Percentiles rank a stretch among this genome's conserved stretches.
phyloP scores from a whole-genome alignment of 1,140 invertebrate genomes.

The Rhyzopertha dominica region DNA sequence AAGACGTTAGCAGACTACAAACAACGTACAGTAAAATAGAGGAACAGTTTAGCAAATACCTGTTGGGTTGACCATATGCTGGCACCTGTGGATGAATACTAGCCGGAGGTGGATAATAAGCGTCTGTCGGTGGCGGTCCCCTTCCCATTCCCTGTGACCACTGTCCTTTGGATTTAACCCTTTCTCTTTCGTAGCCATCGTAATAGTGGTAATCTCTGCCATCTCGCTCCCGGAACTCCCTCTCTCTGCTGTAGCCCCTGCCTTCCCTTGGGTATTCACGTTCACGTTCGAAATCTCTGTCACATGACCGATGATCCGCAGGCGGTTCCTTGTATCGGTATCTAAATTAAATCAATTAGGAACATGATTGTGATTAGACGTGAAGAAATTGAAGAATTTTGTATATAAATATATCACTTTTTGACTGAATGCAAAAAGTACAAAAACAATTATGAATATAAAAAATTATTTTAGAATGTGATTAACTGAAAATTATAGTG shows the following conservation, averaged over 20 bases:
- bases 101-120: too few relatives aligned
- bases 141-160: too few relatives aligned
- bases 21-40: too few relatives aligned
- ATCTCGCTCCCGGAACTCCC: conserved; percentile 14
- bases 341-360: too few relatives aligned
- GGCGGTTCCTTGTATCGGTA: conserved; percentile 26
- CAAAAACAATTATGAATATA: too few relatives aligned
- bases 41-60: conserved; percentile 12
- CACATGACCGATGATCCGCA: conserved; percentile 1
- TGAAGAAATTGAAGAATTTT: too few relatives aligned
- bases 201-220: conserved; percentile 10
- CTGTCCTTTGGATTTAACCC: conserved; percentile 1
- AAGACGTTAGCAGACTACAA: too few relatives aligned
- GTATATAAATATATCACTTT: too few relatives aligned
- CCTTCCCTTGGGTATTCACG: conserved; percentile 13
- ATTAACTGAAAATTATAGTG: too few relatives aligned
- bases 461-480: too few relatives aligned
- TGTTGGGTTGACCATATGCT: conserved; percentile 9
- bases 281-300: conserved; percentile 35
- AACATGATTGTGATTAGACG: too few relatives aligned
- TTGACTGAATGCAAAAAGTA: too few relatives aligned
- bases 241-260: conserved; percentile 12
- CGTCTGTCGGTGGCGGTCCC: conserved; percentile 3
- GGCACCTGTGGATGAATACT: conserved; percentile 3
- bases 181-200: conserved; percentile 13